Conservation (phyloP, 2,113 vertebrate species). For the Aspiorhynchus laticeps region DNA sequence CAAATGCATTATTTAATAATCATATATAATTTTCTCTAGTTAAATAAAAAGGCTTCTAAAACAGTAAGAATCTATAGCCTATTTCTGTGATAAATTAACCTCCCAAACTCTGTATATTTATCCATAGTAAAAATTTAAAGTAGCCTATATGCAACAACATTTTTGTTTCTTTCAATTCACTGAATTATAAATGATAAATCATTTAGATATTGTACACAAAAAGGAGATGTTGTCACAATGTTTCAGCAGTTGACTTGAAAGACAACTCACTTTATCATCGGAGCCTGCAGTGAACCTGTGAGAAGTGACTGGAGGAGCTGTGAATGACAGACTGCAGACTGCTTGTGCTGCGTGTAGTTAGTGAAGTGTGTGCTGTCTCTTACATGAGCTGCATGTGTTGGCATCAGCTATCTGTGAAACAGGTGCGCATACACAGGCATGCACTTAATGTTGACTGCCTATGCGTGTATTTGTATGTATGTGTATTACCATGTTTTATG, state of each 20-base stretch:
- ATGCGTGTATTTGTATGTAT: slow-evolving; percentile 15
- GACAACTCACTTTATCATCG: neutral
- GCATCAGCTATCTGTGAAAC: neutral
- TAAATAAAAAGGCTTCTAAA: neutral
- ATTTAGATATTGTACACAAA: neutral
- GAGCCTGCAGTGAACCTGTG: neutral
- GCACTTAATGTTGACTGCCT: neutral
- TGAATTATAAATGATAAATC: neutral
- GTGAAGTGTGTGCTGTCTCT: neutral
- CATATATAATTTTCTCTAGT: neutral
- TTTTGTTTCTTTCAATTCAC: neutral
- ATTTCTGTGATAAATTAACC: neutral
- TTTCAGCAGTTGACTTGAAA: neutral
- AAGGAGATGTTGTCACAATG: neutral
- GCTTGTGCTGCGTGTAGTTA: neutral
- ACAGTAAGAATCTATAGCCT: neutral
- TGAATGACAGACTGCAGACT: neutral
- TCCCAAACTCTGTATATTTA: neutral
- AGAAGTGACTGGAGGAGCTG: neutral
- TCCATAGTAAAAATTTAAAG: neutral
- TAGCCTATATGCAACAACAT: neutral
- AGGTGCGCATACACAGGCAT: neutral
- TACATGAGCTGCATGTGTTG: neutral
- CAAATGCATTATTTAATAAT: neutral
- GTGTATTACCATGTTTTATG: slow-evolving; percentile 45